Evolutionary conservation across 2,797 vertebrate genomes (phyloP).

Genomic region (Arremon aurantiirostris): DNA sequence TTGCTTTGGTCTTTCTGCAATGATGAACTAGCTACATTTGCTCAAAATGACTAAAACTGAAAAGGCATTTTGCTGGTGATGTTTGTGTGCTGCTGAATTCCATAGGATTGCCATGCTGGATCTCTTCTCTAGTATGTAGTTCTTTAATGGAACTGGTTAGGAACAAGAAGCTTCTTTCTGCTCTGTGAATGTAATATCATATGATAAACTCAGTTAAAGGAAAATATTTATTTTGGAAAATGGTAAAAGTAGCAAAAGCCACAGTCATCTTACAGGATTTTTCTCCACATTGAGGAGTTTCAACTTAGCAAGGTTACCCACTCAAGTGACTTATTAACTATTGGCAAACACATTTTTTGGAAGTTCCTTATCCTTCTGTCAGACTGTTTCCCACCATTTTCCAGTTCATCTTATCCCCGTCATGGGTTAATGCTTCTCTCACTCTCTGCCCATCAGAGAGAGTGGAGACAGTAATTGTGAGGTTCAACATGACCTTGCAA

Average conservation of each 20-base stretch:
- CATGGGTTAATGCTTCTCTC: neutral
- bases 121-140: neutral
- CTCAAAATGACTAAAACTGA: neutral
- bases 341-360: neutral
- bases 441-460: neutral
- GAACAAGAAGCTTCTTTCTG: neutral
- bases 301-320: neutral
- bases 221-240: neutral
- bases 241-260: neutral
- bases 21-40: neutral
- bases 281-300: neutral
- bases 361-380: neutral
- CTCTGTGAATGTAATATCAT: neutral
- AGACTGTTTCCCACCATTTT: neutral
- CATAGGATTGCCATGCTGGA: neutral
- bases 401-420: neutral
- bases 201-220: neutral
- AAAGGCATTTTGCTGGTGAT: neutral
- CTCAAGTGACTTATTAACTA: neutral
- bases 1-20: neutral
- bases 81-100: neutral
- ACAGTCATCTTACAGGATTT: neutral
- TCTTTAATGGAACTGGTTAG: neutral
- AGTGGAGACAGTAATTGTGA: neutral
- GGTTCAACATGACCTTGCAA: neutral